Evolutionary conservation across 1,140 invertebrate species (phyloP).

Genomic region (Melipona quadrifasciata): DNA sequence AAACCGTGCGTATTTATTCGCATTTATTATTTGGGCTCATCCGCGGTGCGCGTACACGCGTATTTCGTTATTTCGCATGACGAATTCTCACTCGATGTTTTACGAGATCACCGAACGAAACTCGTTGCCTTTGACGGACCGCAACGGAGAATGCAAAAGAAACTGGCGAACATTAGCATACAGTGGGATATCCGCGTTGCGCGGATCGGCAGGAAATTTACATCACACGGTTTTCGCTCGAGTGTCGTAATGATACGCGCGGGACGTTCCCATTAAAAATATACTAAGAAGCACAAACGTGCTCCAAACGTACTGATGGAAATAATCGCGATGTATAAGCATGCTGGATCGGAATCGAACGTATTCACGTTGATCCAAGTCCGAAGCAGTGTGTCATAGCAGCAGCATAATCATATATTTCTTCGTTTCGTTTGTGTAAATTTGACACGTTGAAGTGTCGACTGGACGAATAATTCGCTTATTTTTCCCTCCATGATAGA

Average conservation of each 20-base stretch:
- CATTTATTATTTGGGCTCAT: neutral
- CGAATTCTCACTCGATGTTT: neutral
- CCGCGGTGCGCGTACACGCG: no score
- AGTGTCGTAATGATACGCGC: slow-evolving; percentile 3
- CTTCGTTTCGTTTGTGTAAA: neutral
- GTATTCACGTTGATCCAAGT: slow-evolving; percentile 14
- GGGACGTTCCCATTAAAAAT: slow-evolving; percentile 6
- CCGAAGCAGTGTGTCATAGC: neutral
- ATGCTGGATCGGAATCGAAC: neutral
- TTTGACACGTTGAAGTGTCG: neutral
- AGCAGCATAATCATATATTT: neutral
- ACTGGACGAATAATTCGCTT: neutral
- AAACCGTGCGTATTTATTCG: neutral
- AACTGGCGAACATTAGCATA: slow-evolving; percentile 29
- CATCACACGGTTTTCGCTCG: slow-evolving; percentile 4
- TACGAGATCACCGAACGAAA: neutral
- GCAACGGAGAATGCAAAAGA: neutral
- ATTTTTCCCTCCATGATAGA: neutral
- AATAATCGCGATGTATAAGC: neutral
- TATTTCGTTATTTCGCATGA: no score
- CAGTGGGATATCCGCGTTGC: slow-evolving; percentile 28
- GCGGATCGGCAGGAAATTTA: slow-evolving; percentile 28
- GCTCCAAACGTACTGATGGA: neutral
- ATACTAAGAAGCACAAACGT: no score
- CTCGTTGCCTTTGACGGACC: neutral